phyloP scores from a whole-genome alignment of 2,888 invertebrate genomes.

The Drosophila helvetica region DNA sequence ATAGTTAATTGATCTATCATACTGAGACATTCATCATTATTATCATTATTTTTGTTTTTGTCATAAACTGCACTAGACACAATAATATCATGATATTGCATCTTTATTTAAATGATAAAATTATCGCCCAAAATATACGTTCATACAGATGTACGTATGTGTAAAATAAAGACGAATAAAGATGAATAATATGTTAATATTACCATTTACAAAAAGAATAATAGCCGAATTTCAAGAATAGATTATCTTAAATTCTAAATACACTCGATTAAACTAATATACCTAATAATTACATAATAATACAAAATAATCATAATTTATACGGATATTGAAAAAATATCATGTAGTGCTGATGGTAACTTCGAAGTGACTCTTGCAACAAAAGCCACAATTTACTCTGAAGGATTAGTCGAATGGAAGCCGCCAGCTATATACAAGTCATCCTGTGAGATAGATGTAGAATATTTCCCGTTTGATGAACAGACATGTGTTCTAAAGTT shows the following conservation, averaged over 20 bases:
- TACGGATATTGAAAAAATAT: constrained; percentile 66
- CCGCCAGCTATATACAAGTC: constrained; percentile 99
- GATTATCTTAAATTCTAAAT: background rate
- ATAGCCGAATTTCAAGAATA: background rate
- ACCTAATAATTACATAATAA: constrained; percentile 13
- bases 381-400: constrained; percentile 95
- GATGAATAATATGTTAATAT: background rate
- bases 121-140: background rate
- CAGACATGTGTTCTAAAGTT: constrained; percentile 98
- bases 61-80: too few species aligned
- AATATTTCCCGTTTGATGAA: constrained; percentile 98
- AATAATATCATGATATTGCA: too few species aligned
- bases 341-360: constrained; percentile 96
- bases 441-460: constrained; percentile 97
- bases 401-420: constrained; percentile 97
- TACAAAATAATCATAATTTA: constrained; percentile 51
- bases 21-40: too few species aligned
- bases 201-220: background rate
- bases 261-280: constrained; percentile 7
- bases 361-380: constrained; percentile 98
- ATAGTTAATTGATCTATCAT: too few species aligned
- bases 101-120: too few species aligned
- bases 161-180: background rate
- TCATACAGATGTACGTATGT: background rate
- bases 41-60: too few species aligned